Base-by-base conservation (phyloP, 1,140 invertebrate species). In the Mercenaria mercenaria region DNA sequence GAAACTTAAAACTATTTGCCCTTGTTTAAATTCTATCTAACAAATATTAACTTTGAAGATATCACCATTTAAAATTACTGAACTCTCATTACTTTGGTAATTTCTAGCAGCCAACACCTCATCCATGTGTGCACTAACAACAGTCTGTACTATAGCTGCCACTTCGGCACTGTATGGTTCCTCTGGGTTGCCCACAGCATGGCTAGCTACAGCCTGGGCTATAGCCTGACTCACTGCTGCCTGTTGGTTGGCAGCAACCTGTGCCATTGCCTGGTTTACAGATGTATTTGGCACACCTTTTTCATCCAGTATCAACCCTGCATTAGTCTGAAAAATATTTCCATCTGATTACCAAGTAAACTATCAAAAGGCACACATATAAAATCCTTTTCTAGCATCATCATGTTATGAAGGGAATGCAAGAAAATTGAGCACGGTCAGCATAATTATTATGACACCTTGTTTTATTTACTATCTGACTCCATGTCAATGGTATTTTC, bases 51-150 rank as follows among this genome's bases (percentile, higher is more conserved):
- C n/a, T n/a, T n/a, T n/a, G n/a, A n/a, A n/a, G n/a, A n/a, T n/a
- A n/a, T n/a, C n/a, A n/a, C n/a, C n/a, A n/a, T n/a, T n/a, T n/a
- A n/a, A n/a, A n/a, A n/a, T n/a, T n/a, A n/a, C n/a, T n/a, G n/a
- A n/a, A n/a, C n/a, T n/a, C n/a, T n/a, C n/a, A n/a, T n/a, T 85
- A 85, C 82, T 29, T 52, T 88, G 86, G 47, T 88, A 88, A 39
- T 88, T 88, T 41, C 86, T 79, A 41, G 86, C 86, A 47, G 86
- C 86, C 41, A 88, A 37, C 15, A 88, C 86, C 29, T 88, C 86
- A 69, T 88, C 86, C 86, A 88, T 88, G 47, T 88, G 86, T 20
- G 86, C 86, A 39, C 74, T 79, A 47, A 88, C 86, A 20, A 88
- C 86, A 50, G 29, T 77, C 32, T 88, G 86, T 47, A 88, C 86